phyloP scores from a whole-genome alignment of 2,113 vertebrate species.

The Corydoras sp. region DNA sequence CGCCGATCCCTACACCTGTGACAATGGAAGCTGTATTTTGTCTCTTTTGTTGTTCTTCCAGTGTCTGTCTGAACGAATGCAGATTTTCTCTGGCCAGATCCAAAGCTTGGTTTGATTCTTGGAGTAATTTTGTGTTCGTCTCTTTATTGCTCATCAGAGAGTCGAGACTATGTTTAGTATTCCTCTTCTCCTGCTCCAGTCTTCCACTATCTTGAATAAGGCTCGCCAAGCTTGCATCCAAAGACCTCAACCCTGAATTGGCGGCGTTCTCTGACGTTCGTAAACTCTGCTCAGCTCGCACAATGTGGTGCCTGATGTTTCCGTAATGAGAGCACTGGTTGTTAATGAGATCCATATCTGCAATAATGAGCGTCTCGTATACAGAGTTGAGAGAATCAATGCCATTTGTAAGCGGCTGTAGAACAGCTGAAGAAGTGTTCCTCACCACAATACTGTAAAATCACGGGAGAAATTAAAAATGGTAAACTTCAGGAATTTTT shows the following conservation, averaged over 20 bases:
- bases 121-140: background rate
- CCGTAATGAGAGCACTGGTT: background rate
- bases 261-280: background rate
- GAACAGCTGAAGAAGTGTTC: background rate
- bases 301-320: conserved; percentile 19
- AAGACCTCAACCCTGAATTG: background rate
- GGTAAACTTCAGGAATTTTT: no score
- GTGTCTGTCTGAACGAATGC: background rate
- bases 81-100: background rate
- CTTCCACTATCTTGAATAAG: background rate
- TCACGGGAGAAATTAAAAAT: no score
- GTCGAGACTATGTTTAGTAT: background rate
- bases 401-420: background rate
- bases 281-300: background rate
- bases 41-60: background rate
- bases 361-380: background rate
- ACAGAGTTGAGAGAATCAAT: conserved; percentile 2
- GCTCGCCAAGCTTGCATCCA: background rate
- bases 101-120: background rate
- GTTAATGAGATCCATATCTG: background rate
- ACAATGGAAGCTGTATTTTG: background rate
- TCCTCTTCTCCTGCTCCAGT: background rate
- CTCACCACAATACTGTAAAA: conserved; percentile 8
- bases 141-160: background rate
- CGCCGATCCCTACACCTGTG: background rate